Percentiles rank a stretch among this genome's conserved stretches.
Evolutionary conservation across 2,797 vertebrate species (phyloP).

Genomic region (Chromobotia macracanthus): DNA sequence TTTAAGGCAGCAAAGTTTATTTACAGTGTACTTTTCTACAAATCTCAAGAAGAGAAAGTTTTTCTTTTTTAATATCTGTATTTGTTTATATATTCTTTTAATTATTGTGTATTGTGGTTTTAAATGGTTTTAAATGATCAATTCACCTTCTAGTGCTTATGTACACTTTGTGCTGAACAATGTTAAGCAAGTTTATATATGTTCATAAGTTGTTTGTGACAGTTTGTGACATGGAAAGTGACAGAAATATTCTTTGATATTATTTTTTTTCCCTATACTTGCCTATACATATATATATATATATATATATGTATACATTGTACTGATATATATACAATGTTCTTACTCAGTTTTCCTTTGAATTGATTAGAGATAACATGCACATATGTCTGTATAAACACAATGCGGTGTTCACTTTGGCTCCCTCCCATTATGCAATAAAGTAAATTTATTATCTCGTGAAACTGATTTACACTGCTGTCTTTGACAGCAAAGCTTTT

Average conservation of each 20-base stretch:
- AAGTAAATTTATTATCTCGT: slow-evolving; percentile 20
- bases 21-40: neutral
- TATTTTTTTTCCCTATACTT: neutral
- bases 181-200: neutral
- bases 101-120: too few relatives aligned
- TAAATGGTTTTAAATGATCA: slow-evolving; percentile 4
- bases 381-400: slow-evolving; percentile 2
- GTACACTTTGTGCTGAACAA: neutral
- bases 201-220: neutral
- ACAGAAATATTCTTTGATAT: neutral
- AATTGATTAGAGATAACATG: neutral
- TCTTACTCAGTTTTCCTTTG: slow-evolving; percentile 12
- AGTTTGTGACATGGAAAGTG: too few relatives aligned
- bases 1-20: too few relatives aligned
- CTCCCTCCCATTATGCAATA: slow-evolving; percentile 19
- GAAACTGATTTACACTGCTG: slow-evolving; percentile 12
- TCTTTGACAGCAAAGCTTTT: slow-evolving; percentile 28
- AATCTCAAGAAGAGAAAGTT: too few relatives aligned
- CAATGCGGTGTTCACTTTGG: slow-evolving; percentile 11
- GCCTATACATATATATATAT: neutral
- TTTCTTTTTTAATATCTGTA: too few relatives aligned
- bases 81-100: slow-evolving; percentile 24
- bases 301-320: too few relatives aligned
- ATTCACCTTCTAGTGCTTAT: neutral
- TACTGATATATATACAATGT: too few relatives aligned